phyloP scores from a whole-genome alignment of 37 sponge, comb jelly and placozoan species.

The Aphrocallistes beatrix region DNA sequence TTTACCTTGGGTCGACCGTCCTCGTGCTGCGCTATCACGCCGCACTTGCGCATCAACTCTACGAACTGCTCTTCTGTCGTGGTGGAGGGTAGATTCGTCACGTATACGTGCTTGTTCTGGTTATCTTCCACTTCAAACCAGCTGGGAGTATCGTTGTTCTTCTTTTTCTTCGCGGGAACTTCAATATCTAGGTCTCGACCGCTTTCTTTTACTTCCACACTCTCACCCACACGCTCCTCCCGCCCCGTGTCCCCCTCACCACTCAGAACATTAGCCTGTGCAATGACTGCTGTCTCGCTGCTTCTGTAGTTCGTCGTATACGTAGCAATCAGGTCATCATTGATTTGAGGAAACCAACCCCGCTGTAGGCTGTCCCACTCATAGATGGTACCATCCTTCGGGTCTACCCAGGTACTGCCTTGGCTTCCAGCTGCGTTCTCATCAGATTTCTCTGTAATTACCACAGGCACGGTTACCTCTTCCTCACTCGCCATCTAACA shows the following conservation, averaged over 20 bases:
- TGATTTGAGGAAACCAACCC: conserved; percentile 95
- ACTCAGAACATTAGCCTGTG: background rate
- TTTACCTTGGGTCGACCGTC: conserved; percentile 77
- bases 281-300: background rate
- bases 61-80: conserved; percentile 69
- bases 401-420: conserved; percentile 46
- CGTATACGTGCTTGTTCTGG: conserved; percentile 76
- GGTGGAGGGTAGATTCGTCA: conserved; percentile 66
- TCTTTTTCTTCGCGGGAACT: conserved; percentile 1
- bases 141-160: conserved; percentile 22
- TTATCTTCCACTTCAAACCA: conserved; percentile 91
- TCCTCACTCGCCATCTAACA: too few relatives aligned
- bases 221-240: background rate
- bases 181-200: background rate
- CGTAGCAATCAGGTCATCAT: conserved; percentile 70
- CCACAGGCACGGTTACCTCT: too few relatives aligned
- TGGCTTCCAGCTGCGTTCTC: background rate
- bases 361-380: conserved; percentile 74
- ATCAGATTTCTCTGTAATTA: too few relatives aligned
- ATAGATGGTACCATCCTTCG: conserved; percentile 75
- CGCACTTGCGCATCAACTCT: conserved; percentile 76
- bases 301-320: conserved; percentile 81
- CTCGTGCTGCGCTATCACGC: conserved; percentile 71
- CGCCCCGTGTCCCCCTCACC: background rate
- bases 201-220: background rate